phyloP scores from a whole-genome alignment of 2,113 vertebrate genomes.

The Cyanoramphus novaezelandiae region DNA sequence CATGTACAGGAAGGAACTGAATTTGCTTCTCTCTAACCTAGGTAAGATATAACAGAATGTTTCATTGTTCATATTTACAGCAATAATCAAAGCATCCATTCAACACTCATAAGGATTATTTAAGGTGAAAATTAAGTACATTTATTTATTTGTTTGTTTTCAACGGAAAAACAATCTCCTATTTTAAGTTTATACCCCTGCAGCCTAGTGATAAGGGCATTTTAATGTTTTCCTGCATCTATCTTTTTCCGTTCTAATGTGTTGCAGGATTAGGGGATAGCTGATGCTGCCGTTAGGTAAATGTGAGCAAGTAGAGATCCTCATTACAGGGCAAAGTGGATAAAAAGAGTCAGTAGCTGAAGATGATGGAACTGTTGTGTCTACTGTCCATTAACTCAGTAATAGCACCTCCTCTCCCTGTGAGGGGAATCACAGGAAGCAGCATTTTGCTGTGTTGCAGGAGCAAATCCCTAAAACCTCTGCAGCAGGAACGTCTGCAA shows the following conservation, averaged over 20 bases:
- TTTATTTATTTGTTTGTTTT: conserved; percentile 51
- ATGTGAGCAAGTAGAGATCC: conserved; percentile 47
- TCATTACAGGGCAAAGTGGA: conserved; percentile 62
- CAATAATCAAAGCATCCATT: conserved; percentile 45
- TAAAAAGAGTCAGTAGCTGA: conserved; percentile 59
- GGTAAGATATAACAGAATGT: conserved; percentile 17
- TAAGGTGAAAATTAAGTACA: conserved; percentile 60
- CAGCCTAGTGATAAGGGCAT: conserved; percentile 60
- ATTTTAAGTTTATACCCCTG: conserved; percentile 52
- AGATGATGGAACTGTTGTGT: conserved; percentile 58
- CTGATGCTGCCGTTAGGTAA: conserved; percentile 45
- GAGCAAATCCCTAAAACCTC: conserved; percentile 62
- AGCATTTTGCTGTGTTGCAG: conserved; percentile 57
- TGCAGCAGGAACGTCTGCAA: conserved; percentile 42
- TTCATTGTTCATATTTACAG: conserved; percentile 37
- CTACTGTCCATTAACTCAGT: conserved; percentile 53
- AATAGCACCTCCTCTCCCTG: conserved; percentile 33
- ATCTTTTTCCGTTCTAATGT: conserved; percentile 43
- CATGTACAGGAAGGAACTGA: conserved; percentile 14
- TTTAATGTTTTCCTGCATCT: conserved; percentile 55
- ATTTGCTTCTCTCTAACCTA: conserved; percentile 45
- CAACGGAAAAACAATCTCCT: conserved; percentile 42
- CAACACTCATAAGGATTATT: conserved; percentile 38
- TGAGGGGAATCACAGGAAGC: conserved; percentile 24
- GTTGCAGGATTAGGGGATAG: conserved; percentile 53